Percentiles rank a stretch among this genome's conserved stretches.
Evolutionary conservation across 1,140 invertebrate genomes (phyloP).

Genomic region (Cylas formicarius): DNA sequence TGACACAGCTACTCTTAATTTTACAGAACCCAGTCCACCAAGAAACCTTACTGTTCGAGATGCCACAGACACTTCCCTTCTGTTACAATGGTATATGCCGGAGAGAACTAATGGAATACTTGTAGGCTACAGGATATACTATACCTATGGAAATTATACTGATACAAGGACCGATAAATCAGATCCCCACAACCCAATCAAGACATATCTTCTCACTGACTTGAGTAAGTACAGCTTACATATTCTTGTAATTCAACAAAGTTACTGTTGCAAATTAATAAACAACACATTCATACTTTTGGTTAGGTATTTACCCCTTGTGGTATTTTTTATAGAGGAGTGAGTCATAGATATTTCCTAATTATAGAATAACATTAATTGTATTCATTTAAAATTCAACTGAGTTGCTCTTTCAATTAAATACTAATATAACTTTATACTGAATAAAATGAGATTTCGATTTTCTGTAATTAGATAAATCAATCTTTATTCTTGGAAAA

Average conservation of each 20-base stretch:
- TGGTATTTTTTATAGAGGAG: too few species aligned
- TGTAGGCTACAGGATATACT: conserved; percentile 63
- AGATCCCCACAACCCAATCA: conserved; percentile 40
- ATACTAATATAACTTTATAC: too few species aligned
- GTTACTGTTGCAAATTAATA: too few species aligned
- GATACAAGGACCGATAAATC: conserved; percentile 53
- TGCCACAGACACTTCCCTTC: conserved; percentile 68
- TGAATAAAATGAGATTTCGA: too few species aligned
- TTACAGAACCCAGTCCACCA: conserved; percentile 68
- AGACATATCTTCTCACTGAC: conserved; percentile 51
- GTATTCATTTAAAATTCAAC: too few species aligned
- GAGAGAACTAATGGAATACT: conserved; percentile 63
- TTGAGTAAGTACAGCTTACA: conserved; percentile 56
- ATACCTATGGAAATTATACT: conserved; percentile 60
- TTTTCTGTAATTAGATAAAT: neutral
- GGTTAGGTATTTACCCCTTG: too few species aligned
- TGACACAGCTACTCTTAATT: conserved; percentile 29
- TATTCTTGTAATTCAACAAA: conserved; percentile 2
- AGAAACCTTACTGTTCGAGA: conserved; percentile 67
- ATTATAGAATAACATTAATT: too few species aligned
- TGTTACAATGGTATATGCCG: conserved; percentile 72
- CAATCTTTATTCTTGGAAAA: conserved; percentile 8
- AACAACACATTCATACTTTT: conserved; percentile 12
- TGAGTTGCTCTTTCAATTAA: too few species aligned
- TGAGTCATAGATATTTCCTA: too few species aligned